Base-by-base conservation (phyloP, 2,113 vertebrate species). In the Zapornia atra region DNA sequence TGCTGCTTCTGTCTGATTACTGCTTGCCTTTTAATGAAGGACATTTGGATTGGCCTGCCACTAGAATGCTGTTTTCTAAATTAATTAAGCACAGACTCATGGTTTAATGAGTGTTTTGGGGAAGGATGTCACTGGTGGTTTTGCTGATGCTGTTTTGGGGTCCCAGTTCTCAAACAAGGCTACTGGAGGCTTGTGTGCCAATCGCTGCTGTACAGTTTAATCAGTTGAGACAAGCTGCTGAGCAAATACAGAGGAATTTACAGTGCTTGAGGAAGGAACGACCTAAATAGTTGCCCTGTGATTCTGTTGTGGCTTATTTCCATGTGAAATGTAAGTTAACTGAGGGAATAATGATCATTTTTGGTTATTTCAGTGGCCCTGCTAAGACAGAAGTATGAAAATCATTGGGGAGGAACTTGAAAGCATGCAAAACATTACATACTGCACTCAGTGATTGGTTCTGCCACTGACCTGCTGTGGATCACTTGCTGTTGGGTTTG, bases 181-280 rank as follows among this genome's bases (percentile, higher is more conserved):
- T 56, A 33, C 64, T 70, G 73, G 12, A 73, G 44, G 31, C 50
- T 73, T 13, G 11, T 54, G 51, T 57, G 75, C 48, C 40, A 6
- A 0, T 56, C 73, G 34, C 66, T 89, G 69, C 73, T 29, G 40
- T 29, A 19, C 70, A 86, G 5, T 63, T 88, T 96, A 91, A 96
- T 96, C 36, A 18, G 36, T n/a, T 71, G 65, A 59, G 95, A 95
- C 91, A 93, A 73, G 75, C 73, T 94, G 92, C 69, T 96, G 95
- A 94, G 86, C 95, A 96, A 96, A 90, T 3, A 91, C 93, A 95
- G 91, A 96, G 65, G 26, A 75, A 69, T 82, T 91, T 31, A 46
- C 48, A 79, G 92, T 24, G 61, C 73, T 82, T 4, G 21, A 71
- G 65, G 53, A 84, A 87, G 70, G 72, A 63, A 50, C 3, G 65